These are phyloP conservation scores for Syngnathus typhle DNA, from an alignment of 2,113 vertebrate species.

Conservation along the genomic window DNA sequence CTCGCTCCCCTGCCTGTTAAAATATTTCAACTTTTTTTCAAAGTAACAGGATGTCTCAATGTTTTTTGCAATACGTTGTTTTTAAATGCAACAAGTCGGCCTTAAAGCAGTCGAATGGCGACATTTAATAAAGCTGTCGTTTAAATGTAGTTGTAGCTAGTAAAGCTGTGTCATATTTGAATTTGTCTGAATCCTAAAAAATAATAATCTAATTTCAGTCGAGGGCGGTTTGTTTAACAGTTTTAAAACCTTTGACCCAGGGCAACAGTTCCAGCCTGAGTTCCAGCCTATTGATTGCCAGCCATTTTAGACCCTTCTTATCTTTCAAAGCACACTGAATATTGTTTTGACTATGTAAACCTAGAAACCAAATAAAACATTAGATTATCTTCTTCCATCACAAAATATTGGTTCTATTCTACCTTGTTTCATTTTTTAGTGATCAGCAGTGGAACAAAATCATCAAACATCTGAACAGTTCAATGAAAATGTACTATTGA, in stretches of 20 bases:
- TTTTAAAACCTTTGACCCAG: conserved; percentile 30
- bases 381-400: no score
- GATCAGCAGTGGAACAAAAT: no score
- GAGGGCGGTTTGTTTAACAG: not conserved
- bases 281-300: not conserved
- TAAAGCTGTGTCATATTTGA: not conserved
- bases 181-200: not conserved
- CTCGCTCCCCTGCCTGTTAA: not conserved
- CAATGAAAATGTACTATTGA: no score
- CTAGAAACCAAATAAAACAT: no score
- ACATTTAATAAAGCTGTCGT: not conserved
- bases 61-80: not conserved
- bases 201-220: not conserved
- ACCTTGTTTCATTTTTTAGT: no score
- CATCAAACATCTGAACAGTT: no score
- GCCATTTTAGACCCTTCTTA: no score
- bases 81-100: not conserved
- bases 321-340: not conserved
- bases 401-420: no score
- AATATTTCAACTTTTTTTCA: not conserved
- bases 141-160: not conserved
- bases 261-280: conserved; percentile 1
- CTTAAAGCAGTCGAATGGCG: not conserved
- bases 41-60: not conserved
- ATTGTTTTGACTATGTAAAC: no score